phyloP scores from a whole-genome alignment of 2,888 invertebrate genomes.

The Hirtodrosophila histrioides region DNA sequence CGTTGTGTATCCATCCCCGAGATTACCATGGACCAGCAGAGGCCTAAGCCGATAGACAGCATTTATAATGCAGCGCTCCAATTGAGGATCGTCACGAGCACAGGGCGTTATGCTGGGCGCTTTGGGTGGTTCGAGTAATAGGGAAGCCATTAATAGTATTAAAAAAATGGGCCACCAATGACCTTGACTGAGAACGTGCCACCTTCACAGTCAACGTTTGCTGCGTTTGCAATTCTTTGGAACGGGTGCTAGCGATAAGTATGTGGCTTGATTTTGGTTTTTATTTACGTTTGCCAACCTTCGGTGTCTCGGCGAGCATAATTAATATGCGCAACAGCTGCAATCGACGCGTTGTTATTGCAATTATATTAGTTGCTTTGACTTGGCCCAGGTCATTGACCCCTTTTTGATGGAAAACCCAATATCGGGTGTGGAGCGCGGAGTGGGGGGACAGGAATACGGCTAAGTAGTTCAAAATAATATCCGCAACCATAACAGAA shows the following conservation, averaged over 20 bases:
- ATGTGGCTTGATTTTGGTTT: slow-evolving; percentile 16
- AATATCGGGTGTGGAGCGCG: not conserved
- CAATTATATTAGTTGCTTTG: slow-evolving; percentile 14
- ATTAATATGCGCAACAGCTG: slow-evolving; percentile 59
- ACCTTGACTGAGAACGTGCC: slow-evolving; percentile 56
- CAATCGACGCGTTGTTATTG: slow-evolving; percentile 16
- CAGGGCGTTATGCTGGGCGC: slow-evolving; percentile 81
- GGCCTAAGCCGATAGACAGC: slow-evolving; percentile 82
- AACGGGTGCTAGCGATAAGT: not conserved
- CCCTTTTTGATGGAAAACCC: slow-evolving; percentile 1
- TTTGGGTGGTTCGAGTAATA: slow-evolving; percentile 9
- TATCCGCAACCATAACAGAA: too few relatives aligned
- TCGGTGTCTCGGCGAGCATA: slow-evolving; percentile 23
- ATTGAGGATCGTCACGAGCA: slow-evolving; percentile 82
- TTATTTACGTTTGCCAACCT: slow-evolving; percentile 31
- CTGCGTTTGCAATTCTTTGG: slow-evolving; percentile 39
- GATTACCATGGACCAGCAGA: slow-evolving; percentile 79
- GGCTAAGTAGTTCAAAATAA: too few relatives aligned
- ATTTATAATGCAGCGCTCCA: slow-evolving; percentile 82
- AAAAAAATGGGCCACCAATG: slow-evolving; percentile 1
- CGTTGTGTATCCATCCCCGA: slow-evolving; percentile 83
- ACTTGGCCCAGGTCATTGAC: slow-evolving; percentile 42
- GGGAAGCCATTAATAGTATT: not conserved
- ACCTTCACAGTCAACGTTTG: slow-evolving; percentile 22
- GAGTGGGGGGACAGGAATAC: too few relatives aligned